phyloP scores from a whole-genome alignment of 37 sponge, comb jelly and placozoan genomes.

The Chondrilla cf. caribensis region DNA sequence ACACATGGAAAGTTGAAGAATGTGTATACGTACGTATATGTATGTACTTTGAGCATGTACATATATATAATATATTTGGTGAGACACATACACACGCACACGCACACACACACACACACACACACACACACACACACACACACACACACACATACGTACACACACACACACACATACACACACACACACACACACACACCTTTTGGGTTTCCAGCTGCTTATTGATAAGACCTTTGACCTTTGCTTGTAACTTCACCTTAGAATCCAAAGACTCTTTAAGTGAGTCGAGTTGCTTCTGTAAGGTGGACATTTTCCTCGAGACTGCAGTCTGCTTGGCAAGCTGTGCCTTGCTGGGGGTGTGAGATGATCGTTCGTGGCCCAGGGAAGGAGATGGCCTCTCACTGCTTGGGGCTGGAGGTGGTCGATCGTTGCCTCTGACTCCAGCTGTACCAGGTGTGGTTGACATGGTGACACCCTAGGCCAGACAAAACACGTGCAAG shows the following conservation, averaged over 20 bases:
- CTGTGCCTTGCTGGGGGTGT: neutral
- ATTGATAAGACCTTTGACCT: slow-evolving; percentile 52
- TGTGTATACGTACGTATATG: neutral
- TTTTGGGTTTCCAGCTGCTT: slow-evolving; percentile 78
- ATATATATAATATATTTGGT: neutral
- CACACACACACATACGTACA: no score
- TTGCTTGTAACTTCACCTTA: slow-evolving; percentile 67
- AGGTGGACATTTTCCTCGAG: neutral
- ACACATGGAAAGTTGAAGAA: no score
- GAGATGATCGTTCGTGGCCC: no score
- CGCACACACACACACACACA: no score
- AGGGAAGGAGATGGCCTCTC: no score
- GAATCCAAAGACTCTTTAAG: slow-evolving; percentile 42
- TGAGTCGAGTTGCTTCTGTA: slow-evolving; percentile 3
- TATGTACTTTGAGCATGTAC: neutral
- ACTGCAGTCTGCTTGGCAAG: neutral
- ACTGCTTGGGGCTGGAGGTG: neutral
- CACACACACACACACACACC: slow-evolving; percentile 30
- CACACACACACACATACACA: no score
- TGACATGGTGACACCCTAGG: no score
- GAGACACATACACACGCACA: no score
- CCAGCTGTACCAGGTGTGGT: no score
- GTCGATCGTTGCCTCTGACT: no score
- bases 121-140: no score
- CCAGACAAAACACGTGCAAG: no score